A percentile compares a stretch with the other conserved stretches of the same genome.
These are phyloP conservation scores for Dolichomitus sp. DNA, from an alignment of 2,888 invertebrate genomes.

Conservation along the genomic window DNA sequence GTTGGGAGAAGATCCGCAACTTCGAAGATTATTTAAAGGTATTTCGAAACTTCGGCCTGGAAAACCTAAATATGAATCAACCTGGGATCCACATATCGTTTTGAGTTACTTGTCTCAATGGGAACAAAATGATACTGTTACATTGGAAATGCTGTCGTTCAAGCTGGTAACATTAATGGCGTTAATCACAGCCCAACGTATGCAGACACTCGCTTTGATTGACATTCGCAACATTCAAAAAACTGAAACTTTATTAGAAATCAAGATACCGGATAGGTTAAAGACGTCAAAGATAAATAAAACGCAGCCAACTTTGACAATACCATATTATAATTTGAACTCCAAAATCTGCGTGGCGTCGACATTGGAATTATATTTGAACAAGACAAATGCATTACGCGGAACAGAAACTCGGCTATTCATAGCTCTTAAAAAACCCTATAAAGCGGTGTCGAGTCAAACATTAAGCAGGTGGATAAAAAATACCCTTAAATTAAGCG, in stretches of 20 bases:
- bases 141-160: conserved; percentile 28
- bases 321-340: conserved; percentile 44
- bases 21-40: conserved; percentile 28
- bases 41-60: conserved; percentile 36
- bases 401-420: conserved; percentile 12
- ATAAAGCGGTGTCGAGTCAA: conserved; percentile 27
- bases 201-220: conserved; percentile 53
- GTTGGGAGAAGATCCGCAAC: conserved; percentile 21
- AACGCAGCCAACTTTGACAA: conserved; percentile 43
- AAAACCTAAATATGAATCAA: conserved; percentile 53
- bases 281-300: conserved; percentile 54
- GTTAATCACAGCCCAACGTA: conserved; percentile 47
- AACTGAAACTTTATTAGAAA: conserved; percentile 30
- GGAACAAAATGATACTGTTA: conserved; percentile 29
- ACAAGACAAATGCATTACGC: conserved; percentile 35
- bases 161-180: conserved; percentile 53
- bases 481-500: conserved; percentile 6
- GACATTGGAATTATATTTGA: conserved; percentile 27
- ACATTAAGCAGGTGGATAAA: conserved; percentile 55
- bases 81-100: conserved; percentile 56
- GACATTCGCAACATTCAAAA: conserved; percentile 39
- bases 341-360: conserved; percentile 34
- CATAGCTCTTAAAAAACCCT: conserved; percentile 32
- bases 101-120: conserved; percentile 41
- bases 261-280: conserved; percentile 51